Percentiles rank a stretch among this genome's conserved stretches.
These are phyloP conservation scores for Eclectus roratus DNA, from an alignment of 2,113 vertebrate genomes.

Conservation along the genomic window DNA sequence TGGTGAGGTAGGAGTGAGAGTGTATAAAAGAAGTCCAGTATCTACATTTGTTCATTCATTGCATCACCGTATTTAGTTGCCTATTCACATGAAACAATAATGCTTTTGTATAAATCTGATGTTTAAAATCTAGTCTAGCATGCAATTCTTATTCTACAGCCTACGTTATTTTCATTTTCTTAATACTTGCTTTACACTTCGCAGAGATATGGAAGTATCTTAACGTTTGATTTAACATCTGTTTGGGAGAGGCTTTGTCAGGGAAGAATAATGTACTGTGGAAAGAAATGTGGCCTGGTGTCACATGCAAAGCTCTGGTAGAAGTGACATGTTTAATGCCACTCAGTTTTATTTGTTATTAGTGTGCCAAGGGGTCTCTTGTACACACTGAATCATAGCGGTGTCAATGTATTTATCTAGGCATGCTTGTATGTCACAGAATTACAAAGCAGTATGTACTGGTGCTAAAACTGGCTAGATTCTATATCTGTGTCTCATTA, in stretches of 20 bases:
- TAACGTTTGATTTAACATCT: not conserved
- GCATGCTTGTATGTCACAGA: not conserved
- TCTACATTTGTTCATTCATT: constrained; percentile 50
- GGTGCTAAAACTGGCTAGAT: not conserved
- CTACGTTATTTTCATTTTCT: not conserved
- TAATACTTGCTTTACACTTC: not conserved
- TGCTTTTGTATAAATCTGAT: not conserved
- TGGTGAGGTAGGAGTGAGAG: constrained; percentile 18
- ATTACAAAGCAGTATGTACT: not conserved
- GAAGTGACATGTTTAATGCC: not conserved
- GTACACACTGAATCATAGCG: not conserved
- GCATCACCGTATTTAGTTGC: constrained; percentile 46
- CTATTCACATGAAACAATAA: constrained; percentile 45
- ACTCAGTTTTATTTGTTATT: constrained; percentile 4
- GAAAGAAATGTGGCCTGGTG: not conserved
- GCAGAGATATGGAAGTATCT: not conserved
- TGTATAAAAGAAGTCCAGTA: constrained; percentile 37
- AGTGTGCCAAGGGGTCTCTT: not conserved
- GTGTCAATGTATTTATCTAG: not conserved
- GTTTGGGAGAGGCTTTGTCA: not conserved
- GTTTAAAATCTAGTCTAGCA: not conserved
- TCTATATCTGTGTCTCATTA: not conserved
- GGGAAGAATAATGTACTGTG: not conserved
- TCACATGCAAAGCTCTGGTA: not conserved
- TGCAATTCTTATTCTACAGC: not conserved